Evolutionary conservation across 2,113 vertebrate genomes (phyloP).

Genomic region (Albula glossodonta): DNA sequence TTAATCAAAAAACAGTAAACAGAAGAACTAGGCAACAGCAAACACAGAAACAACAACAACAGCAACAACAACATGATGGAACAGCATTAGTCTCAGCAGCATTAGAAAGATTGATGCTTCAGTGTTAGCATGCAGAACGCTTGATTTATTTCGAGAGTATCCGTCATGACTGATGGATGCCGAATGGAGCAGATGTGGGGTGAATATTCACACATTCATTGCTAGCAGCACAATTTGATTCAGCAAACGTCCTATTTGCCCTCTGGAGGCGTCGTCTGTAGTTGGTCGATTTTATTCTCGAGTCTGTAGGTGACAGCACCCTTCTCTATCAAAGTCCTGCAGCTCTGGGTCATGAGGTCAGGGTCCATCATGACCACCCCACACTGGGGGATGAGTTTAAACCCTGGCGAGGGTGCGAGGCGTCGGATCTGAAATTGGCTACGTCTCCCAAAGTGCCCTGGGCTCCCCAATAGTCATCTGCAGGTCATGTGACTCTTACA

Average conservation of each 20-base stretch:
- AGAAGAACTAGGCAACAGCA: neutral
- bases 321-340: too few relatives aligned
- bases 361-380: neutral
- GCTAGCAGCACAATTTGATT: too few relatives aligned
- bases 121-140: neutral
- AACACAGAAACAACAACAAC: neutral
- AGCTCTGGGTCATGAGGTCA: too few relatives aligned
- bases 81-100: neutral
- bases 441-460: neutral
- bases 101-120: neutral
- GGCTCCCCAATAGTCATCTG: neutral
- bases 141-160: neutral
- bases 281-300: too few relatives aligned
- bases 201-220: too few relatives aligned
- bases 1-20: neutral
- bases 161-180: too few relatives aligned
- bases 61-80: neutral
- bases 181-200: too few relatives aligned
- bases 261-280: too few relatives aligned
- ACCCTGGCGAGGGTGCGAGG: neutral
- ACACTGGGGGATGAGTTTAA: neutral
- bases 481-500: constrained; percentile 33
- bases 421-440: neutral
- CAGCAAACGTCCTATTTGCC: too few relatives aligned
- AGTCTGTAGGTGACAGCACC: too few relatives aligned